phyloP scores from a whole-genome alignment of 2,797 vertebrate genomes.

The Sebastolobus altivelis region DNA sequence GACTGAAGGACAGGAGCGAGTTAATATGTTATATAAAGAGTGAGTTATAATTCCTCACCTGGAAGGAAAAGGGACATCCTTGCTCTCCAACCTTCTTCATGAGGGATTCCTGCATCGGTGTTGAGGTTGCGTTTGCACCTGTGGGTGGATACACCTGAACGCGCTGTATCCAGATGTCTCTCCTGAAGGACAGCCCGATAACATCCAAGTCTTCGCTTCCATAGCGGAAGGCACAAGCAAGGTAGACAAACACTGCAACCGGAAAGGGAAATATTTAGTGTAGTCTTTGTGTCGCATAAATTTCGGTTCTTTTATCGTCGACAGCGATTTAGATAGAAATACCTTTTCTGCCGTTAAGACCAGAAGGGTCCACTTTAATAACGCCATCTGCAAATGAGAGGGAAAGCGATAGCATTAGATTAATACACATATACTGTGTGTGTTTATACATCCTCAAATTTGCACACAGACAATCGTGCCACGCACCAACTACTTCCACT shows the following conservation, averaged over 20 bases:
- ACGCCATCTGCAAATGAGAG: slow-evolving; percentile 86
- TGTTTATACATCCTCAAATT: not conserved
- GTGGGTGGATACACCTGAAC: slow-evolving; percentile 87
- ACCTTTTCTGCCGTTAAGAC: slow-evolving; percentile 91
- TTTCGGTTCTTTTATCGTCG: no score
- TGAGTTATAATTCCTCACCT: slow-evolving; percentile 73
- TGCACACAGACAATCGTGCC: not conserved
- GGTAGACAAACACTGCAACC: slow-evolving; percentile 87
- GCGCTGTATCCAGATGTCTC: slow-evolving; percentile 89
- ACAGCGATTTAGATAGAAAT: slow-evolving; percentile 28
- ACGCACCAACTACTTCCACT: slow-evolving; percentile 90
- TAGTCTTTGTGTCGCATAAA: not conserved
- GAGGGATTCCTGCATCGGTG: slow-evolving; percentile 87
- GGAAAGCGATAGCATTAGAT: slow-evolving; percentile 16
- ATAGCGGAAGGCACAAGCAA: slow-evolving; percentile 92
- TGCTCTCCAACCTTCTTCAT: slow-evolving; percentile 89
- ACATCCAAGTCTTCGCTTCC: slow-evolving; percentile 93
- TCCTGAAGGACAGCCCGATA: slow-evolving; percentile 91
- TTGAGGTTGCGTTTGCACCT: slow-evolving; percentile 73
- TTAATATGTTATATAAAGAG: not conserved
- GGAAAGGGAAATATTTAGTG: slow-evolving; percentile 7
- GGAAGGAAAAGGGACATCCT: slow-evolving; percentile 89
- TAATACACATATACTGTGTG: not conserved
- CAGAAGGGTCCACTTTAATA: slow-evolving; percentile 89
- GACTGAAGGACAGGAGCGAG: not conserved